Conservation (phyloP, 2,797 vertebrate genomes). For the Lepilemur septentrionalis region DNA sequence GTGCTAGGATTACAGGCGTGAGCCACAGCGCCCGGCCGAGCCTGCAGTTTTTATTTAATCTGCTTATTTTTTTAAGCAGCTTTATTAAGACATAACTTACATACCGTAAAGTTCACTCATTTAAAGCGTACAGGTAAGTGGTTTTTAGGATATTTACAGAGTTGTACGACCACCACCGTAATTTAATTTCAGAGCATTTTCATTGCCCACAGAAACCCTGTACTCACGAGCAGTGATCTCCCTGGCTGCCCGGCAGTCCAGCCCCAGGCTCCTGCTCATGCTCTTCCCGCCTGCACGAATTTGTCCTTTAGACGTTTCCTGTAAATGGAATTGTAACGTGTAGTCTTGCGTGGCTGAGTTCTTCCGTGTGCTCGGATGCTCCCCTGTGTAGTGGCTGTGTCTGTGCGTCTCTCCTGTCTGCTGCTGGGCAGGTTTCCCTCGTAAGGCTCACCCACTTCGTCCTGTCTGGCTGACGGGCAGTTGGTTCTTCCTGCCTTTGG, state of each 20-base stretch:
- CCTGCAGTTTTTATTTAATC: too few species aligned
- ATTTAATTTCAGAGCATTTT: background rate
- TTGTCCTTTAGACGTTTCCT: background rate
- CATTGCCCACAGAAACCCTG: background rate
- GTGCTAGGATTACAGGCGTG: too few species aligned
- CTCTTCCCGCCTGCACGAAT: background rate
- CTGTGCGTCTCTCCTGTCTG: background rate
- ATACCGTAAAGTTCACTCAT: background rate
- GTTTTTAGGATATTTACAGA: background rate
- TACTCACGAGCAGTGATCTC: background rate
- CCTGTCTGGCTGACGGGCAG: background rate
- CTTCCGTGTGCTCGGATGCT: background rate
- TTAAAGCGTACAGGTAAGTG: background rate
- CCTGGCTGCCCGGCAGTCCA: background rate
- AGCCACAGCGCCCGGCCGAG: too few species aligned
- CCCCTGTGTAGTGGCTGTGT: background rate
- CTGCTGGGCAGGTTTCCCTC: background rate
- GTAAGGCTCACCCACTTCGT: background rate
- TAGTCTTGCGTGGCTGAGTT: background rate
- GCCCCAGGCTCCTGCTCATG: background rate
- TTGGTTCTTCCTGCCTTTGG: background rate
- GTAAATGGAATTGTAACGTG: accelerated
- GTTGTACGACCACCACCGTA: background rate
- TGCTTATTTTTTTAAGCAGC: background rate
- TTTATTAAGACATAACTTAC: background rate